Conservation (phyloP, 2,888 invertebrate species). For the Mesochorus sp. region DNA sequence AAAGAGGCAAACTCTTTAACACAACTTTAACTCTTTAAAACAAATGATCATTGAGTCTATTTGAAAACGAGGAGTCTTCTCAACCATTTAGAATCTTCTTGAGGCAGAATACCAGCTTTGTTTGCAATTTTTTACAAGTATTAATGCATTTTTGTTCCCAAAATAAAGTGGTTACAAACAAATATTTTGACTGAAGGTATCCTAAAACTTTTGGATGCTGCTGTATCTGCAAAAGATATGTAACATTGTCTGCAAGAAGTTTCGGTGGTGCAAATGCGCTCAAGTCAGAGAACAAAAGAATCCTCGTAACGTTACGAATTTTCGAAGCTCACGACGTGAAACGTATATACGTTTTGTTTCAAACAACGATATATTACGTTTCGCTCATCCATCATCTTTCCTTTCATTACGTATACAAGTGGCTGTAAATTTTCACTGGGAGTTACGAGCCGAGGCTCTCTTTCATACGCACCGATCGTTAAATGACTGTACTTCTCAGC, state of each 20-base stretch:
- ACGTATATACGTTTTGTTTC: slow-evolving; percentile 32
- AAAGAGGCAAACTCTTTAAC: no score
- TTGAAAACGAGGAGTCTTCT: no score
- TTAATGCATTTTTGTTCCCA: no score
- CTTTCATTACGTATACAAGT: background rate
- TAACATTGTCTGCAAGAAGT: background rate
- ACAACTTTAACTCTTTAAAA: no score
- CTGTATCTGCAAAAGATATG: background rate
- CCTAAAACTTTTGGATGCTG: no score
- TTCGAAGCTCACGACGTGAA: background rate
- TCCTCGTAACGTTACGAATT: background rate
- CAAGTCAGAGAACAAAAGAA: slow-evolving; percentile 37
- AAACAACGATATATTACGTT: background rate
- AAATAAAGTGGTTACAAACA: no score
- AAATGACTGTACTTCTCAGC: slow-evolving; percentile 4
- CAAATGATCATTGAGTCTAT: no score
- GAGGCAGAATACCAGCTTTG: no score
- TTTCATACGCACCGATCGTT: slow-evolving; percentile 11
- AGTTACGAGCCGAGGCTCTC: slow-evolving; percentile 15
- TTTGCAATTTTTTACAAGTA: no score
- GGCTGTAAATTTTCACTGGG: slow-evolving; percentile 9
- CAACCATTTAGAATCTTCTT: no score
- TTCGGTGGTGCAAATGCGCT: slow-evolving; percentile 3
- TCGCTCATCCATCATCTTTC: slow-evolving; percentile 24
- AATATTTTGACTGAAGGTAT: no score